These are phyloP conservation scores for Heterodera carotae DNA, from an alignment of 1,140 invertebrate genomes.

Conservation along the genomic window DNA sequence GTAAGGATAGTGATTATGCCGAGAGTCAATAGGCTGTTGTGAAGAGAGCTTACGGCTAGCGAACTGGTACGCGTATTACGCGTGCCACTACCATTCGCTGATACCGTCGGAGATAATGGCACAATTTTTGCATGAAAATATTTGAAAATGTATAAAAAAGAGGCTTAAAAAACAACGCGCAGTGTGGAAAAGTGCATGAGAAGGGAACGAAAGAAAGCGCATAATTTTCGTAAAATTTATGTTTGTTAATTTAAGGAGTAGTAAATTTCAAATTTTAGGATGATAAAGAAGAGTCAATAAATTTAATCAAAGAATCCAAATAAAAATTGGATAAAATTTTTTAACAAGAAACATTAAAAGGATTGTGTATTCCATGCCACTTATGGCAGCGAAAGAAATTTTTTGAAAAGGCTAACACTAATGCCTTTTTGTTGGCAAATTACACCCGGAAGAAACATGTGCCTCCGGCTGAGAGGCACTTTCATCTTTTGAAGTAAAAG, in stretches of 20 bases:
- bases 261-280: too few species aligned
- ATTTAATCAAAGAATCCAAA: background rate
- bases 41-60: background rate
- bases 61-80: background rate
- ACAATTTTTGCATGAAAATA: background rate
- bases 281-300: background rate
- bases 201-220: too few species aligned
- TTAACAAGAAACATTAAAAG: background rate
- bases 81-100: background rate
- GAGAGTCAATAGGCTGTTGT: background rate
- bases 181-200: too few species aligned
- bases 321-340: background rate
- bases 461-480: background rate
- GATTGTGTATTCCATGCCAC: background rate
- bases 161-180: background rate
- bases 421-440: slow-evolving; percentile 8
- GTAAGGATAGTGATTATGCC: background rate
- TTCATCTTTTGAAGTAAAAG: background rate
- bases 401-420: background rate
- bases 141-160: background rate
- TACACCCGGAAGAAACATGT: slow-evolving; percentile 4
- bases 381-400: too few species aligned
- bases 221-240: too few species aligned
- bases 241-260: too few species aligned
- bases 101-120: background rate